Conservation (phyloP, 2,888 invertebrate species). For the Ecdyonurus torrentis region DNA sequence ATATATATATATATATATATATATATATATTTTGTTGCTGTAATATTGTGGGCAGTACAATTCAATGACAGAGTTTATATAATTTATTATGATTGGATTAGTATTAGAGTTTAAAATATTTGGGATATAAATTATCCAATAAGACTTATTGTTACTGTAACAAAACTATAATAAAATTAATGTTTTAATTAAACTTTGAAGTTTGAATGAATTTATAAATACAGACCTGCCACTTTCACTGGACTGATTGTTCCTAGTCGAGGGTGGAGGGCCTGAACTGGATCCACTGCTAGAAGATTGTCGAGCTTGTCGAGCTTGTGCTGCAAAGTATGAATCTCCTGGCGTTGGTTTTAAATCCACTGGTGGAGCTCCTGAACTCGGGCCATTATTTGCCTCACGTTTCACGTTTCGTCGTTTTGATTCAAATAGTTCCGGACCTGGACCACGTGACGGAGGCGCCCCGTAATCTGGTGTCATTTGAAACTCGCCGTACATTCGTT, state of each 20-base stretch:
- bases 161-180: no score
- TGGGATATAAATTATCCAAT: no score
- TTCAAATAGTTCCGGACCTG: background rate
- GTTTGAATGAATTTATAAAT: background rate
- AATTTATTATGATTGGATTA: no score
- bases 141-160: no score
- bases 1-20: no score
- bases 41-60: no score
- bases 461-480: slow-evolving; percentile 40
- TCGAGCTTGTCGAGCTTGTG: slow-evolving; percentile 32
- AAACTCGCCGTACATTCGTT: slow-evolving; percentile 87
- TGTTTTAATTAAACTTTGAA: no score
- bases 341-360: background rate
- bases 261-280: slow-evolving; percentile 1
- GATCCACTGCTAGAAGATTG: slow-evolving; percentile 24
- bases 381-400: slow-evolving; percentile 20
- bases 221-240: slow-evolving; percentile 35
- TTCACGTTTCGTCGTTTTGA: slow-evolving; percentile 9
- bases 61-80: no score
- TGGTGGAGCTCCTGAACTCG: slow-evolving; percentile 17
- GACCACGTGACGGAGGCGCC: slow-evolving; percentile 28
- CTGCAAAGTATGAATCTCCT: slow-evolving; percentile 35
- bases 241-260: slow-evolving; percentile 29
- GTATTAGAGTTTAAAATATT: no score
- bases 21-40: no score